phyloP scores from a whole-genome alignment of 2,113 vertebrate species.

The Neomonachus schauinslandi region DNA sequence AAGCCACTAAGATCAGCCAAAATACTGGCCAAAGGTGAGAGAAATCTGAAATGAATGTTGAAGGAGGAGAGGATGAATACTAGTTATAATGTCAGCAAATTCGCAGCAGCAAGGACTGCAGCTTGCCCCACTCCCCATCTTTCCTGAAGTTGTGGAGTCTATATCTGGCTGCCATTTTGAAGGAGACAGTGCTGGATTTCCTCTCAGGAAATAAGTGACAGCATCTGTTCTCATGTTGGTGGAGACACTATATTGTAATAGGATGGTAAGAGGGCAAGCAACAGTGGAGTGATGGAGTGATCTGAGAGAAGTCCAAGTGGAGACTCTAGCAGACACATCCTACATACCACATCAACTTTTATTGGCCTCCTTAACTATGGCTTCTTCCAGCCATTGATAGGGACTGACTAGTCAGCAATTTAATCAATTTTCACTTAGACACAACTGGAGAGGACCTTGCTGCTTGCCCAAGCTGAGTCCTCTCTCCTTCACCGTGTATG shows the following conservation, averaged over 20 bases:
- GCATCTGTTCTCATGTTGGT: background rate
- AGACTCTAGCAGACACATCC: background rate
- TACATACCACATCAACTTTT: rapidly evolving
- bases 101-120: background rate
- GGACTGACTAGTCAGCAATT: background rate
- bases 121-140: background rate
- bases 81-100: background rate
- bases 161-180: background rate
- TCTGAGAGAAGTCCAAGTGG: background rate
- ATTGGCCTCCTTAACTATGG: background rate
- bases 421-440: background rate
- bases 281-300: rapidly evolving
- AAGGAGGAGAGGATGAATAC: background rate
- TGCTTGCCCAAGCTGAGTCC: too few species aligned
- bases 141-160: background rate
- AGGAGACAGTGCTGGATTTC: background rate
- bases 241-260: background rate
- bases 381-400: background rate
- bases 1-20: background rate
- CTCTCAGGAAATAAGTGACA: background rate
- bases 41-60: background rate
- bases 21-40: background rate
- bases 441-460: background rate
- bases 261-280: background rate
- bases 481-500: background rate